Percentiles rank a stretch among this genome's conserved stretches.
Evolutionary conservation across 2,888 invertebrate genomes (phyloP).

Genomic region (Nematopogon swammerdamellus): DNA sequence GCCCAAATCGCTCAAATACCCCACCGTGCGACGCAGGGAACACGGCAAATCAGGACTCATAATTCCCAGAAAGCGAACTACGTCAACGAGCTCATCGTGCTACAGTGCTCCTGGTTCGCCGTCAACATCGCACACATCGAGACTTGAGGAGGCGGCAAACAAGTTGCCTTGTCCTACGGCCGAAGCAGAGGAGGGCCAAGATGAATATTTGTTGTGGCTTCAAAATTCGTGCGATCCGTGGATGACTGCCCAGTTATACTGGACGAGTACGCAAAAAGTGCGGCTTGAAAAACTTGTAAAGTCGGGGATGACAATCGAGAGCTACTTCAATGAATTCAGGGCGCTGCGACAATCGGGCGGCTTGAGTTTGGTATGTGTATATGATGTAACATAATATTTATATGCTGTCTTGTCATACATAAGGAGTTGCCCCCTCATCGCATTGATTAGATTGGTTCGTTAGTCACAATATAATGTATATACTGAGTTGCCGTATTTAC

Average conservation of each 20-base stretch:
- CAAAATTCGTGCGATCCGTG: background rate
- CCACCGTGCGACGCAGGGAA: slow-evolving; percentile 1
- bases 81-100: background rate
- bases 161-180: background rate
- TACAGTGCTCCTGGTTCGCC: background rate
- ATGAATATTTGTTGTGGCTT: background rate
- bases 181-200: background rate
- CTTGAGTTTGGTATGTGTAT: background rate
- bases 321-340: background rate
- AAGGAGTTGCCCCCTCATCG: no score
- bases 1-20: no score
- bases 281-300: background rate
- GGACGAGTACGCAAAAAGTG: background rate
- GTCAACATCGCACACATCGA: background rate
- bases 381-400: no score
- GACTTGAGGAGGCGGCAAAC: background rate
- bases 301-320: background rate
- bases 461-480: no score
- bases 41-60: background rate
- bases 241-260: background rate
- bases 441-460: no score
- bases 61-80: background rate
- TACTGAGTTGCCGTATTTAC: no score
- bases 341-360: background rate
- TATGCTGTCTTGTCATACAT: no score